Conservation (phyloP, 1,140 invertebrate species). For the Cherax destructor region DNA sequence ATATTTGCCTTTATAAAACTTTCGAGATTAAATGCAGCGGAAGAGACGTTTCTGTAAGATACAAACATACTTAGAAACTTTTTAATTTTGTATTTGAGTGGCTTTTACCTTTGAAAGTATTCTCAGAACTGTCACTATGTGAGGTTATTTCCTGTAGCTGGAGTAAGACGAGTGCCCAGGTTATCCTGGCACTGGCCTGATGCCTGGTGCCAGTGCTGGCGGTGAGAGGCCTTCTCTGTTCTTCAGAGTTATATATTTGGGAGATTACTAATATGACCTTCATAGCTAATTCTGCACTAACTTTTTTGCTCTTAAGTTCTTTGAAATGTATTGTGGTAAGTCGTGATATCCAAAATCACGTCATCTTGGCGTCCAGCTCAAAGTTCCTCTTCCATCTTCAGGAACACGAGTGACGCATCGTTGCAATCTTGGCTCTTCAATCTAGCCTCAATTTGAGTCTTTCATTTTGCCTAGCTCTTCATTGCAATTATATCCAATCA, state of each 20-base stretch:
- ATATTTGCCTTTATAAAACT: too few relatives aligned
- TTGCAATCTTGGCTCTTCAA: background rate
- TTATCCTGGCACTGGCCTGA: background rate
- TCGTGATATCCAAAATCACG: too few relatives aligned
- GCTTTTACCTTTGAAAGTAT: background rate
- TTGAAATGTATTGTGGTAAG: background rate
- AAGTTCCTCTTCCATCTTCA: background rate
- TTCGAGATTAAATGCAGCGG: too few relatives aligned
- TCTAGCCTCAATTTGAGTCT: too few relatives aligned
- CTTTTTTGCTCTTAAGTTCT: background rate
- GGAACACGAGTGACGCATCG: background rate
- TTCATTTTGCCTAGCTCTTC: background rate
- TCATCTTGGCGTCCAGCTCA: background rate
- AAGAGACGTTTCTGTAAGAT: too few relatives aligned
- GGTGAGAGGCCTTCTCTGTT: background rate
- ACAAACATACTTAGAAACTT: too few relatives aligned
- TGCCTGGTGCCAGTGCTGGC: background rate
- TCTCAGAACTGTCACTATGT: background rate
- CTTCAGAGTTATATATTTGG: background rate
- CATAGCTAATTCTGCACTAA: slow-evolving; percentile 10
- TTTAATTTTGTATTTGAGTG: too few relatives aligned
- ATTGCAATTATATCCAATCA: background rate
- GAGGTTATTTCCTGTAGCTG: background rate
- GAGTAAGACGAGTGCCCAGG: background rate
- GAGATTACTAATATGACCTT: background rate